phyloP scores from a whole-genome alignment of 2,888 invertebrate genomes.

The Dicyrtomina minuta region DNA sequence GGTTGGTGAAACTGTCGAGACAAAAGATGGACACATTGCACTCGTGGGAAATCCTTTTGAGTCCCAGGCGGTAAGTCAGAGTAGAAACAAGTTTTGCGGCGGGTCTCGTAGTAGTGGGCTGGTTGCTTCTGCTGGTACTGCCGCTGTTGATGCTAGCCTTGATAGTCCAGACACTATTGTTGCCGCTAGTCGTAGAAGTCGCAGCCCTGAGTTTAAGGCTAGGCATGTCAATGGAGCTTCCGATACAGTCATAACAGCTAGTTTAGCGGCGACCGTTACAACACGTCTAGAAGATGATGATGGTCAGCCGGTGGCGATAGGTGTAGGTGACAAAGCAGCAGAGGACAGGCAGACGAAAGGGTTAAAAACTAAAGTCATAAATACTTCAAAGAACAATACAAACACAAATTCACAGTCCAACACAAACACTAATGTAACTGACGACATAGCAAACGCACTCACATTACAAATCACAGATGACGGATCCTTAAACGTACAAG shows the following conservation, averaged over 20 bases:
- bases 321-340: too few relatives aligned
- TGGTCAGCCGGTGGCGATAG: background rate
- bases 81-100: background rate
- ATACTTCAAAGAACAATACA: background rate
- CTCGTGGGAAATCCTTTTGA: slow-evolving; percentile 19
- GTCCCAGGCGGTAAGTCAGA: slow-evolving; percentile 17
- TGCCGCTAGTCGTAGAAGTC: slow-evolving; percentile 6
- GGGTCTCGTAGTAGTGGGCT: slow-evolving; percentile 18
- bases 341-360: too few relatives aligned
- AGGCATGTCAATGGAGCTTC: slow-evolving; percentile 19
- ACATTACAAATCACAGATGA: too few relatives aligned
- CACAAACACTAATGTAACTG: too few relatives aligned
- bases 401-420: background rate
- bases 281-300: background rate
- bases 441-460: too few relatives aligned
- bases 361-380: slow-evolving; percentile 10
- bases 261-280: background rate
- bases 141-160: background rate
- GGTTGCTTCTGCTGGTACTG: slow-evolving; percentile 25
- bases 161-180: slow-evolving; percentile 13
- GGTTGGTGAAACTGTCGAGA: slow-evolving; percentile 37
- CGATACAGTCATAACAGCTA: background rate
- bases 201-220: slow-evolving; percentile 2
- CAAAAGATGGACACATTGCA: slow-evolving; percentile 39
- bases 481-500: too few relatives aligned